Percentiles rank a stretch among this genome's conserved stretches.
phyloP scores from a whole-genome alignment of 2,888 invertebrate genomes.

The Drosophila lacicola region DNA sequence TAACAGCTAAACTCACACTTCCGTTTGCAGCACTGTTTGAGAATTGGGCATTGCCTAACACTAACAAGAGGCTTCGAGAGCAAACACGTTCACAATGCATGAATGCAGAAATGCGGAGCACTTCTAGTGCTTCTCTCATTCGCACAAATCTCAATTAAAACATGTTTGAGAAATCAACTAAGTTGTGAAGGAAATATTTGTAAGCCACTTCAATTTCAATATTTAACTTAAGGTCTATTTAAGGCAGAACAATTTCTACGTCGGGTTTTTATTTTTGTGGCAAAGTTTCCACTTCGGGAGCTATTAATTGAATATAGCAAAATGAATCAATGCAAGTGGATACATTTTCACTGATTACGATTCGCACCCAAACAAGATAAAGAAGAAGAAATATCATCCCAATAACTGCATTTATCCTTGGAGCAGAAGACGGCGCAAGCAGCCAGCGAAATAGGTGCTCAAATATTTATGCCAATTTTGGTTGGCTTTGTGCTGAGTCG shows the following conservation, averaged over 20 bases:
- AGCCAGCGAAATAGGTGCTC: conserved; percentile 53
- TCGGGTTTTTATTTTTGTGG: neutral
- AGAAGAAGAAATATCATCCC: conserved; percentile 25
- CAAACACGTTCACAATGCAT: too few relatives aligned
- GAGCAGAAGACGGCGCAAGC: conserved; percentile 1
- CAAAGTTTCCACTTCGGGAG: neutral
- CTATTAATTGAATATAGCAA: conserved; percentile 49
- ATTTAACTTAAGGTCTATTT: neutral
- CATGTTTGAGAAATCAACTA: too few relatives aligned
- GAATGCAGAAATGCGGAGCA: too few relatives aligned
- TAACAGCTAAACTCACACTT: too few relatives aligned
- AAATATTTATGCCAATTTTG: conserved; percentile 68
- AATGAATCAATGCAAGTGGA: conserved; percentile 53
- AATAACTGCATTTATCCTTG: conserved; percentile 29
- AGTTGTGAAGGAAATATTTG: too few relatives aligned
- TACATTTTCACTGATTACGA: conserved; percentile 43
- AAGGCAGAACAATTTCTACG: too few relatives aligned
- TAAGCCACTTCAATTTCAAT: neutral
- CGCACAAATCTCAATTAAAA: too few relatives aligned
- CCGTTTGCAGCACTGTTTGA: too few relatives aligned
- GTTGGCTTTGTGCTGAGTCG: conserved; percentile 64
- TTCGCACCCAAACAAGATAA: conserved; percentile 11
- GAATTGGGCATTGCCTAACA: too few relatives aligned
- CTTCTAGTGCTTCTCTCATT: too few relatives aligned
- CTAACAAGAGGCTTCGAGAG: too few relatives aligned